Base-by-base conservation (phyloP, 2,113 vertebrate genomes). In the Microtus ochrogaster region DNA sequence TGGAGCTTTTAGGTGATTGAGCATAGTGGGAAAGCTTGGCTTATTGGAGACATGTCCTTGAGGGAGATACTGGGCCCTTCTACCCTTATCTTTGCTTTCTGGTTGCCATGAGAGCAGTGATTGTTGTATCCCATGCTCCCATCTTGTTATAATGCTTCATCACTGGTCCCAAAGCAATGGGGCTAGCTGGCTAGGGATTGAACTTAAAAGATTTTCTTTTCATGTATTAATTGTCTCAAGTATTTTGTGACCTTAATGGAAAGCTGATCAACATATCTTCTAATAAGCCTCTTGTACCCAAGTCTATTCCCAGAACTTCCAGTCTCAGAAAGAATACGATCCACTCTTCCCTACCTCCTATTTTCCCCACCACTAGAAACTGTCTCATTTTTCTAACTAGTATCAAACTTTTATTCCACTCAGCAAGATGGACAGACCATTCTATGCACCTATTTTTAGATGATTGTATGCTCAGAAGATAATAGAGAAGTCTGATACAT, bases 331-430 rank as follows among this genome's bases (percentile, higher is more conserved):
- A 41, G n/a, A 95, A 79, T 13, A 33, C 41, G 55, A 24, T 49
- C 76, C 70, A 72, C 19, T 61, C 61, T 65, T 61, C 4, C 82
- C 41, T 39, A 52, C 65, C 41, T 87, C 17, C 28, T 85, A 36
- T 92, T 91, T 89, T 19, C 30, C 63, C 61, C 33, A 70, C 13
- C 30, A 44, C 86, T 14, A 79, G 36, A 91, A 79, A 44, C 82
- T 24, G 26, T 39, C 61, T 77, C 17, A 47, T 44, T 76, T 96
- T 92, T 84, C n/a, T 76, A 11, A 58, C 14, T 0, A 0, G 14
- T 47, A 90, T 5, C 52, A 87, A 96, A 84, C 87, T 66, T 30
- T 19, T 39, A 92, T 81, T 81, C 41, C 17, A 90, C 47, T 86
- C 58, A 74, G 30, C 2, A 19, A 88, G 28, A 22, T 77, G 19